Evolutionary conservation across 2,113 vertebrate species (phyloP).

Genomic region (Otolemur garnettii): DNA sequence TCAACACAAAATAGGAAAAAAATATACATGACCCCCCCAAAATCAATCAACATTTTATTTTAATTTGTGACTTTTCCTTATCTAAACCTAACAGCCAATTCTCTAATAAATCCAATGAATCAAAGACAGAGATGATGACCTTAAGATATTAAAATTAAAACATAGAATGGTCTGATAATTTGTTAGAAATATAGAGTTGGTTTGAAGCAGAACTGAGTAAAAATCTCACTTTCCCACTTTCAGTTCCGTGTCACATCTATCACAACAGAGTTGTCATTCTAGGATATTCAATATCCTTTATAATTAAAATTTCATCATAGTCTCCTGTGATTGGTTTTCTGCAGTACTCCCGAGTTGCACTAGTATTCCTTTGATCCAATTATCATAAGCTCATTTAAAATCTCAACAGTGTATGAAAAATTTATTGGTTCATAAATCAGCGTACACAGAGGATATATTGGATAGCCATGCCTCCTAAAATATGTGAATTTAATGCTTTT

Average conservation of each 20-base stretch:
- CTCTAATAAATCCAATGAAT: constrained; percentile 55
- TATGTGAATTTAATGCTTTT: constrained; percentile 31
- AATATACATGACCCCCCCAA: not conserved
- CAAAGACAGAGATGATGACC: constrained; percentile 40
- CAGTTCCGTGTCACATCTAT: constrained; percentile 67
- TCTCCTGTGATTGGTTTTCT: constrained; percentile 67
- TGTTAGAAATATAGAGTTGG: constrained; percentile 19
- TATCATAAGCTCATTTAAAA: constrained; percentile 73
- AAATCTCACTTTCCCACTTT: constrained; percentile 62
- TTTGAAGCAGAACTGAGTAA: constrained; percentile 53
- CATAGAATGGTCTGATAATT: constrained; percentile 25
- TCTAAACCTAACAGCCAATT: constrained; percentile 28
- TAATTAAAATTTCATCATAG: constrained; percentile 81
- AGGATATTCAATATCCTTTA: constrained; percentile 78
- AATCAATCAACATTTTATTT: constrained; percentile 11
- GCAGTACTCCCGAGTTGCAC: constrained; percentile 48
- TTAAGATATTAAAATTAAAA: constrained; percentile 56
- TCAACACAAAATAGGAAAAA: constrained; percentile 3
- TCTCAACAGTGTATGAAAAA: constrained; percentile 74
- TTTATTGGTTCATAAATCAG: constrained; percentile 77
- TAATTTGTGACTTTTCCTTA: constrained; percentile 32
- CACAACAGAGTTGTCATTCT: constrained; percentile 70
- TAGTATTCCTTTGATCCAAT: constrained; percentile 69
- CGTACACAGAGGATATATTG: constrained; percentile 34
- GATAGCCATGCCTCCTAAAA: not conserved